Evolutionary conservation across 2,113 vertebrate species (phyloP), one percentile per base, ranked within the genome.

Genomic region (Vimba vimba): DNA sequence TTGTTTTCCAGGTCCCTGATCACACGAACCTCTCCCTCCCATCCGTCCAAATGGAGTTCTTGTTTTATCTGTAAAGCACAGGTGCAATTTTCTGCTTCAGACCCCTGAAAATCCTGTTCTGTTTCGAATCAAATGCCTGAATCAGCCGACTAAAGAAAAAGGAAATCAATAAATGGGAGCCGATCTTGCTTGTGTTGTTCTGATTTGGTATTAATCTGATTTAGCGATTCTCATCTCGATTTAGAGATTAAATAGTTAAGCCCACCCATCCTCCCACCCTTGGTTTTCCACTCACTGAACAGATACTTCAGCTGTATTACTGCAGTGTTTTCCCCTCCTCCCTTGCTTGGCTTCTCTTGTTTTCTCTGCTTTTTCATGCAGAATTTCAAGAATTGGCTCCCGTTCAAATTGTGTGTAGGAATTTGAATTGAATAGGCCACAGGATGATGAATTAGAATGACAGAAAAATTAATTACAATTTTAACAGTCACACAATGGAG

Each of bases 141-240:
- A 92, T 90, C 89, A 89, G 87, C 88, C 91, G 86, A 86, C 87
- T 77, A 85, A 71, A 81, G 69, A 76, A 85, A 89, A 84, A 59
- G 86, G 85, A 88, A 94, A 94, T 93, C 93, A 92, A 93, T 94
- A 89, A 88, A 79, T 10, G 83, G 92, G 89, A 90, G 93, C 89
- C 90, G 88, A 91, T 92, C 89, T 91, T 50, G 81, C 91, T 79
- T 62, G 83, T 55, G 50, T 87, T 75, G 87, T 89, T 93, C 90
- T 91, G 91, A 93, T 93, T 91, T 86, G 90, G 89, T 90, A 89
- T 94, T 92, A 93, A 92, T 89, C 82, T 88, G 89, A 83, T 92
- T 90, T 92, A 90, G 82, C 79, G 69, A 89, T 89, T 87, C 87
- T 84, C 83, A 86, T 89, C 90, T 88, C 50, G 84, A 39, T 91